Evolutionary conservation across 2,888 invertebrate genomes (phyloP).

Genomic region (Unio delphinus): DNA sequence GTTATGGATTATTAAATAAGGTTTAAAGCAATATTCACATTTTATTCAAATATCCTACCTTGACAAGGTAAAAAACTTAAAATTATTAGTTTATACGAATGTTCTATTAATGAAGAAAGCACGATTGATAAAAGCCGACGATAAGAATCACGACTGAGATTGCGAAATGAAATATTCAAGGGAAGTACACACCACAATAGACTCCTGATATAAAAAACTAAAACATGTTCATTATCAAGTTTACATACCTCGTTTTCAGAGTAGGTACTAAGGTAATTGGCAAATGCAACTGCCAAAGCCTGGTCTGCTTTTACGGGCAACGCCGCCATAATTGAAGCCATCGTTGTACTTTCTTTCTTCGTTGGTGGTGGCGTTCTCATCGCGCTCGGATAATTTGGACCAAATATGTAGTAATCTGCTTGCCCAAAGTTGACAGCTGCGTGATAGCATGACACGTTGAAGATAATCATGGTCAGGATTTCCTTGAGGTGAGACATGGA

Average conservation of each 20-base stretch:
- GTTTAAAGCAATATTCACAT: too few relatives aligned
- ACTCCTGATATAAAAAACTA: too few relatives aligned
- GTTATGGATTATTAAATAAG: too few relatives aligned
- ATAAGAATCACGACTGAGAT: too few relatives aligned
- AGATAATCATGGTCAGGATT: slow-evolving; percentile 26
- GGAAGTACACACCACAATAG: too few relatives aligned
- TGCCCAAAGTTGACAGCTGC: slow-evolving; percentile 32
- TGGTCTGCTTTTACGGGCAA: slow-evolving; percentile 30
- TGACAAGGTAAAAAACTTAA: too few relatives aligned
- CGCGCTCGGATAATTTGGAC: slow-evolving; percentile 32
- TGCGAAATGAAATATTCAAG: too few relatives aligned
- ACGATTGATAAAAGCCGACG: too few relatives aligned
- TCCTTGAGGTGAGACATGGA: slow-evolving; percentile 19
- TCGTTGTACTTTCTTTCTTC: slow-evolving; percentile 20
- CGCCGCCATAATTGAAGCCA: slow-evolving; percentile 19
- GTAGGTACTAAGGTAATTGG: slow-evolving; percentile 23
- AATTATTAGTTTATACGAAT: too few relatives aligned
- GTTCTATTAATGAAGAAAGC: too few relatives aligned
- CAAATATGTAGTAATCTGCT: slow-evolving; percentile 31
- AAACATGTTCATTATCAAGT: not conserved
- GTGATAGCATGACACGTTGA: slow-evolving; percentile 27
- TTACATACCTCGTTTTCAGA: slow-evolving; percentile 28
- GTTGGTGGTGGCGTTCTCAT: slow-evolving; percentile 28
- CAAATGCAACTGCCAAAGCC: slow-evolving; percentile 28
- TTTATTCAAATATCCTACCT: too few relatives aligned